Evolutionary conservation across 1,140 invertebrate genomes (phyloP), one percentile per base, ranked within the genome.

Genomic region (Heliconius eleuchia): DNA sequence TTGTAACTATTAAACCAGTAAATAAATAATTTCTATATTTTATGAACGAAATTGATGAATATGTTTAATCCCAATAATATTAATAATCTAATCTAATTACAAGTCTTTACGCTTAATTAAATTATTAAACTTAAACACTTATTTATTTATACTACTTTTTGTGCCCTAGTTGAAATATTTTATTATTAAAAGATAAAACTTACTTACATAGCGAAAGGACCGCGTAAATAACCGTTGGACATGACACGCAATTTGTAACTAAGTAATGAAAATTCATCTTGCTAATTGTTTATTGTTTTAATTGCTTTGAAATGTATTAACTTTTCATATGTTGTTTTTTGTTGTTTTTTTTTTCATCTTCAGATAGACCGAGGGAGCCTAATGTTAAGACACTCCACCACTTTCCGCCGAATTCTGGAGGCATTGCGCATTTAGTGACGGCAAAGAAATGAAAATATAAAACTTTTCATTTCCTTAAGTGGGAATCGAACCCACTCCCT

Each of bases 201-300:
- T 23, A 23, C 27, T 16, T 66, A 16, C 23, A 66, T 30, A 13
- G 30, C 27, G 60, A 30, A 66, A 9, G 11, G 23, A 13, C 27
- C 60, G 11, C 60, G 60, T 74, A 74, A 74, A 70, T 74, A 50
- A 74, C 42, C 57, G 42, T 11, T 27, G 39, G 71, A 79, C 73
- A 75, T 42, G 78, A 75, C 55, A 72, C 57, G 39, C 74, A 60
- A 71, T 75, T 71, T 75, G 60, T 75, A 57, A 50, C 52, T 42
- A 9, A 71, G 60, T 57, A 71, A 81, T 81, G 76, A 81, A 81
- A 81, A 78, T 78, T 75, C 76, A 78, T 74, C 60, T 23, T 2
- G 46, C 66, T 81, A 81, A 81, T 81, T 57, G 80, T 37, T 74
- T 71, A 71, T 74, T 50, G 27, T 72, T 27, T 81, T 74, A 80